Evolutionary conservation across 2,797 vertebrate species (phyloP).

Genomic region (Aselliscus stoliczkanus): DNA sequence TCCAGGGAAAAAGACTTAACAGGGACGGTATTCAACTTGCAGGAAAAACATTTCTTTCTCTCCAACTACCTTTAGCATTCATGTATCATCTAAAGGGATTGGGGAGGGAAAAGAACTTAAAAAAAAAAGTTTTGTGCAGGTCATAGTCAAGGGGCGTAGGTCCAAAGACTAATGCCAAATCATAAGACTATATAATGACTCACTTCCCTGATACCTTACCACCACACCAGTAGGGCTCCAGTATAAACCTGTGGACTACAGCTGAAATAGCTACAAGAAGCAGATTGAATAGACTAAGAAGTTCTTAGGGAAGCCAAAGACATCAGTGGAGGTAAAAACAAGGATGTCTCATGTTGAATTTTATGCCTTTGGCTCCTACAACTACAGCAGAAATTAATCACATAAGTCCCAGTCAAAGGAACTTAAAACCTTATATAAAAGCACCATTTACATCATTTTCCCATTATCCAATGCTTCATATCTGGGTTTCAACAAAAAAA

Average conservation of each 20-base stretch:
- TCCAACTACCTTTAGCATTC: fast-evolving
- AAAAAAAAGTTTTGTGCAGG: neutral
- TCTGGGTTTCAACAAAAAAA: neutral
- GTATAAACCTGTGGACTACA: neutral
- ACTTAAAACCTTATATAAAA: neutral
- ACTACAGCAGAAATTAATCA: neutral
- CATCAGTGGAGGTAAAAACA: neutral
- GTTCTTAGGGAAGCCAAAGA: neutral
- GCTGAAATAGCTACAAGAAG: neutral
- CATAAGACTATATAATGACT: neutral
- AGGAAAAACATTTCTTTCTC: neutral
- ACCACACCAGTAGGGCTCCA: fast-evolving
- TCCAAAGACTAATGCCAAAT: neutral
- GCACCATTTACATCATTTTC: neutral
- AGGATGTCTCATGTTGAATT: neutral
- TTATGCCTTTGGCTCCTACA: neutral
- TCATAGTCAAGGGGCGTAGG: neutral
- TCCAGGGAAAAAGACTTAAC: neutral
- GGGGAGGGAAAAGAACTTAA: neutral
- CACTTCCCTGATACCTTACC: neutral
- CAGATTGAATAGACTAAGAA: neutral
- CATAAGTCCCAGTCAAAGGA: neutral
- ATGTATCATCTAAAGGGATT: neutral
- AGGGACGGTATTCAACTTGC: fast-evolving
- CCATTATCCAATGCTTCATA: neutral